Evolutionary conservation across 2,888 invertebrate species (phyloP).

Genomic region (Trichopoda pennipes): DNA sequence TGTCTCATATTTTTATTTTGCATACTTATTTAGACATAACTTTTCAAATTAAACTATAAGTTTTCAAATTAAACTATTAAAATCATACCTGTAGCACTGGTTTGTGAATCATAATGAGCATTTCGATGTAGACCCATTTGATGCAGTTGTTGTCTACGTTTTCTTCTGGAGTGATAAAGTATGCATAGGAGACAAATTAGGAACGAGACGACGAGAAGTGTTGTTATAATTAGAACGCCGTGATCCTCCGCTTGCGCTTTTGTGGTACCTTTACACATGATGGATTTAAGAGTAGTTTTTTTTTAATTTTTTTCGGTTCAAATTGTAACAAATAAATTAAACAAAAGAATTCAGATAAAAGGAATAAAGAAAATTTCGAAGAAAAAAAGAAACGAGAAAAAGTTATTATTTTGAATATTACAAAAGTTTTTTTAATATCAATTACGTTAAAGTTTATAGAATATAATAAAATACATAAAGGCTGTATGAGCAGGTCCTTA

Average conservation of each 20-base stretch:
- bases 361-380: constrained; percentile 43
- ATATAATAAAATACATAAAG: constrained; percentile 40
- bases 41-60: neutral
- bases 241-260: constrained; percentile 82
- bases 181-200: constrained; percentile 82
- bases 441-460: constrained; percentile 21
- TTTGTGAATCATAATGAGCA: constrained; percentile 81
- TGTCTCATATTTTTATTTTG: no score
- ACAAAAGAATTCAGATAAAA: constrained; percentile 21
- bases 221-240: constrained; percentile 81
- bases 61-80: neutral
- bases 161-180: constrained; percentile 82
- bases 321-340: constrained; percentile 7
- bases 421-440: constrained; percentile 26
- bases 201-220: constrained; percentile 81
- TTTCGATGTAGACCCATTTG: constrained; percentile 81
- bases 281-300: constrained; percentile 47
- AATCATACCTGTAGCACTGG: constrained; percentile 80
- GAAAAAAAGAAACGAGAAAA: constrained; percentile 48
- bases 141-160: constrained; percentile 80
- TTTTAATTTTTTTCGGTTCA: constrained; percentile 3
- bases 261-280: constrained; percentile 78
- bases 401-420: constrained; percentile 41
- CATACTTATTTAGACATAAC: no score
- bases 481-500: no score